A percentile compares a stretch with the other conserved stretches of the same genome.
phyloP scores from a whole-genome alignment of 2,888 invertebrate genomes.

The Ornithoptera priamus region DNA sequence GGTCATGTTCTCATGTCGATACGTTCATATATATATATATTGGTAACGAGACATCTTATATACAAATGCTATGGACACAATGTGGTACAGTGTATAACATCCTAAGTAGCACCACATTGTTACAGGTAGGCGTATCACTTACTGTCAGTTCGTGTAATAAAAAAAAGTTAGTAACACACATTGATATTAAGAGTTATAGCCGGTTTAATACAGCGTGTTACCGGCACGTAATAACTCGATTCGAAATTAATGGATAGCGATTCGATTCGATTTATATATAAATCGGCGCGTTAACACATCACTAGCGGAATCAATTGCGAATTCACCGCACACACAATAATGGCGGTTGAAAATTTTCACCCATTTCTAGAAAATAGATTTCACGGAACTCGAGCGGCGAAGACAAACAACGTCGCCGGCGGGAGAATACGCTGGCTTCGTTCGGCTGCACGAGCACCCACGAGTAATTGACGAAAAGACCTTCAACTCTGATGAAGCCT shows the following conservation, averaged over 20 bases:
- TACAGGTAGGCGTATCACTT: no score
- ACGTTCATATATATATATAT: no score
- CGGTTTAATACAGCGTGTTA: no score
- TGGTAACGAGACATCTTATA: no score
- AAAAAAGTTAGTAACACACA: no score
- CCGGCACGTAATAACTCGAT: no score
- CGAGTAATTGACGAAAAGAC: slow-evolving; percentile 31
- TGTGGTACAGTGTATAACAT: no score
- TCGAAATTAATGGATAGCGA: background rate
- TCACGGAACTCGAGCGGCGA: slow-evolving; percentile 31
- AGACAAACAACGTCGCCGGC: slow-evolving; percentile 37
- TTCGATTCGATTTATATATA: slow-evolving; percentile 8
- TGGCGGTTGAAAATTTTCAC: slow-evolving; percentile 57
- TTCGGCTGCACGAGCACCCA: slow-evolving; percentile 27
- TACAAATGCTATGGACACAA: no score
- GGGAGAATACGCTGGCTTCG: slow-evolving; percentile 34
- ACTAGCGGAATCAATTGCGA: slow-evolving; percentile 40
- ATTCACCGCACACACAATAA: slow-evolving; percentile 52
- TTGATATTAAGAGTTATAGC: no score
- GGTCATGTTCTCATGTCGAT: no score
- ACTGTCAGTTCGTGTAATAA: no score
- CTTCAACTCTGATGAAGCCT: slow-evolving; percentile 12
- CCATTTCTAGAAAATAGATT: slow-evolving; percentile 59
- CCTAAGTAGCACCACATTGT: no score
- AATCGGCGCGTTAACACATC: slow-evolving; percentile 33